Base-by-base conservation (phyloP, 1,140 invertebrate species). In the Penaeus japonicus region DNA sequence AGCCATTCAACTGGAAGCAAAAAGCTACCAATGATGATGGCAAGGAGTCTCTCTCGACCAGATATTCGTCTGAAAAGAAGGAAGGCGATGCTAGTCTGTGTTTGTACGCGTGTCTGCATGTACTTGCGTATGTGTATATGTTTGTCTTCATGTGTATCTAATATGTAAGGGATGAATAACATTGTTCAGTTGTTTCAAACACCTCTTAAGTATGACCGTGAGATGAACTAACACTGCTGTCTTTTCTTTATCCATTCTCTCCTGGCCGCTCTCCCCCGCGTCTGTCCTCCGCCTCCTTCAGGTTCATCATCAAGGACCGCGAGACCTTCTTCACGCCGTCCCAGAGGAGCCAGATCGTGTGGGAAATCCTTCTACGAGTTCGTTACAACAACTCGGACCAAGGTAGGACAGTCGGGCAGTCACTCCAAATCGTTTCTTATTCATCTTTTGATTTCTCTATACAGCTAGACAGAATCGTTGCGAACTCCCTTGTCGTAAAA, bases 271-370 rank as follows among this genome's bases (percentile, higher is more conserved):
- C 10, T 12, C 47, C 15, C 10, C 47, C 15, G 47, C 47, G 47
- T 0, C 47, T 47, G 47, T 47, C 47, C 47, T 47, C 47, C 47
- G 1, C 84, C 10, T 85, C 89, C 92, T 92, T 10, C 91, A 98
- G 97, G 92, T 98, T 98, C 92, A 95, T 98, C 81, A 96, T 98
- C 0, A 97, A 97, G 92, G 96, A 97, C 91, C 94, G 96, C 77
- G 96, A 97, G 75, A 96, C 95, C 0, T 95, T 96, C 57, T 99
- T 97, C 91, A 97, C 96, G 0, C 95, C 96, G 80, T 96, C 97
- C 0, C 97, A 98, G 91, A 93, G 98, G 55, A 97, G 96, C 89
- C 93, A 97, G 59, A 96, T 99, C 91, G 97, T 98, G 0, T 98
- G 98, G 96, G 97, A 99, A 92, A 97, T 99, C 89, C 93, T 99